A percentile compares a stretch with the other conserved stretches of the same genome.
Evolutionary conservation across 2,797 vertebrate species (phyloP).

Genomic region (Lindbergichthys nudifrons): DNA sequence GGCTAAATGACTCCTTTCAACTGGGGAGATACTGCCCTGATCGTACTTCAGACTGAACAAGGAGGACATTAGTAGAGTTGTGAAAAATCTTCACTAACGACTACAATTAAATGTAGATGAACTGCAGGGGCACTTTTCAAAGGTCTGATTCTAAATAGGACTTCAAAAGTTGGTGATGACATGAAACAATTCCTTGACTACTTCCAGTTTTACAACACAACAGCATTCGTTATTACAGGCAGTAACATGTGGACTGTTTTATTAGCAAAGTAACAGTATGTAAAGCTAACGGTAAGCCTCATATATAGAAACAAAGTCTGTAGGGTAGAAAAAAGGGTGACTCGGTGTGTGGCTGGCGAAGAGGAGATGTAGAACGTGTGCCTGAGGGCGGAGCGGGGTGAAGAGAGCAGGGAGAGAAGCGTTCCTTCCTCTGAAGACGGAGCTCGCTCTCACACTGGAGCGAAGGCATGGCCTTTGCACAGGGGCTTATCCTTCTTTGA

Average conservation of each 20-base stretch:
- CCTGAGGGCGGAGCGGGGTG: slow-evolving; percentile 37
- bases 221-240: slow-evolving; percentile 52
- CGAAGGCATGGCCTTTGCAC: slow-evolving; percentile 98
- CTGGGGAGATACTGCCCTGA: slow-evolving; percentile 27
- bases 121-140: slow-evolving; percentile 15
- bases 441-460: slow-evolving; percentile 89
- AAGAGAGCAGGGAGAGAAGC: slow-evolving; percentile 41
- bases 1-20: slow-evolving; percentile 47
- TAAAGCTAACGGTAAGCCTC: slow-evolving; percentile 45
- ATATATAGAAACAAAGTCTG: slow-evolving; percentile 50
- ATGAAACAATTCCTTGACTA: slow-evolving; percentile 51
- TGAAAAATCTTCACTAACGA: slow-evolving; percentile 4
- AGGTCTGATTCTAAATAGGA: slow-evolving; percentile 14
- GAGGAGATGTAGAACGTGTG: slow-evolving; percentile 43
- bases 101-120: slow-evolving; percentile 24
- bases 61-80: slow-evolving; percentile 7
- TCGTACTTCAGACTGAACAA: slow-evolving; percentile 43
- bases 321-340: slow-evolving; percentile 38
- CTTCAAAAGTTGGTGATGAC: slow-evolving; percentile 16
- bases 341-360: slow-evolving; percentile 57
- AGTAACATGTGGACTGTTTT: slow-evolving; percentile 28
- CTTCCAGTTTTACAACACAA: slow-evolving; percentile 63
- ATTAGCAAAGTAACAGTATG: slow-evolving; percentile 33
- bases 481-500: slow-evolving; percentile 99
- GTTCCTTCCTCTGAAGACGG: slow-evolving; percentile 62